Evolutionary conservation across 1,140 invertebrate genomes (phyloP), one percentile per base, ranked within the genome.

Genomic region (Atta cephalotes): DNA sequence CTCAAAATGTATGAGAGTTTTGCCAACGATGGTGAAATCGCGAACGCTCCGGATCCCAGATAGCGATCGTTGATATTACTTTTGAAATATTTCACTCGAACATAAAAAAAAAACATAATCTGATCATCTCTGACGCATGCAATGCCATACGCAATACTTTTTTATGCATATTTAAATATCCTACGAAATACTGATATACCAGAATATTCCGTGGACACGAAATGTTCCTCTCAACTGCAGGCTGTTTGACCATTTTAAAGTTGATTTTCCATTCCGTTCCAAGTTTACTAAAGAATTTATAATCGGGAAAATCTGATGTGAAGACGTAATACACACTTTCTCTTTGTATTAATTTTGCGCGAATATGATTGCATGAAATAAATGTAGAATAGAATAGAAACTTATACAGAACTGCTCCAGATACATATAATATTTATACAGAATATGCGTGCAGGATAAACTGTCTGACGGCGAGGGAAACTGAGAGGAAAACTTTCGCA

Each of bases 61-160:
- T 62, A 84, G 70, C 56, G 45, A 84, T 84, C 80, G 70, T 84
- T 76, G 56, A 84, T 84, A 84, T 84, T 81, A 81, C 66, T 81
- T 84, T 84, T 49, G 56, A 45, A 74, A 84, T 84, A 84, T 84
- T 82, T 39, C 80, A 21, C 56, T 62, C 60, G 70, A 10, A 51
- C 58, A 74, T 84, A 74, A 31, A 84, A 84, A 84, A 84, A 62
- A 45, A 45, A 49, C 39, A 18, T 70, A 84, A 84, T 84, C 70
- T 84, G 39, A 74, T 62, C 56, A 76, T 76, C 70, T 60, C 18
- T 62, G 58, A 60, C 68, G 63, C 68, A 49, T 51, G 68, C 28
- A 49, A 70, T 18, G 35, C 35, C 25, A n/a, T 76, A 58, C 28
- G 39, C 35, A 72, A 39, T 62, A 51, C 39, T 39, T 60, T 84